Evolutionary conservation across 64 coral and sea anemone genomes (phyloP), one percentile per base, ranked within the genome.

Genomic region (Porites australiensis): DNA sequence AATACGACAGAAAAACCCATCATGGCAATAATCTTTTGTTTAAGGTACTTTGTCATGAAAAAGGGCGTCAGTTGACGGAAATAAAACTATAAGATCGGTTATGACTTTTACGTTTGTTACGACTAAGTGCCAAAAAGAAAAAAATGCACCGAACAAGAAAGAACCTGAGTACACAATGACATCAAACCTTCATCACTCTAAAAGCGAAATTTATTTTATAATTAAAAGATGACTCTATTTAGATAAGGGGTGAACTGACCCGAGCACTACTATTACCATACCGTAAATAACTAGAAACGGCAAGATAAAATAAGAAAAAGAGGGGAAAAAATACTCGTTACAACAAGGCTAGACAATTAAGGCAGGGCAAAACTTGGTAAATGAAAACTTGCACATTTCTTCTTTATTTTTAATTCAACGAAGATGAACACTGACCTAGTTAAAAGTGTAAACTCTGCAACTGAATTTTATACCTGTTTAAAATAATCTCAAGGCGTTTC

Each of bases 401-500:
- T 8, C 13, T 12, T 57, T 57, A 57, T 57, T 57, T 9, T 57
- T 9, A 57, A 57, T 64, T 19, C 44, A 43, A 12, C 13, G 27
- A 14, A 74, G 23, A 51, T 76, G 15, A 76, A 2, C 73, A 13
- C 3, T 76, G 14, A 76, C 45, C 12, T 50, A 50, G 13, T 51
- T 75, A 16, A 57, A 57, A 37, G 27, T 37, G 27, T 37, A 37
- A 57, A 57, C 54, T 9, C 54, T 57, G 54, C 54, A 57, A 6
- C 19, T 50, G 48, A 76, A 45, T 16, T 50, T 51, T 18, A 46
- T 23, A 84, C 18, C 8, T 69, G 62, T 68, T 84, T 84, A 69
- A 83, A 84, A 7, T 43, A 51, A 46, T 84, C 44, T 49, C 81
- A 51, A 84, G 18, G 22, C 69, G 81, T 84, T 69, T 84, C 81